Base-by-base conservation (phyloP, 1,140 invertebrate genomes). In the Drosophila suzukii region DNA sequence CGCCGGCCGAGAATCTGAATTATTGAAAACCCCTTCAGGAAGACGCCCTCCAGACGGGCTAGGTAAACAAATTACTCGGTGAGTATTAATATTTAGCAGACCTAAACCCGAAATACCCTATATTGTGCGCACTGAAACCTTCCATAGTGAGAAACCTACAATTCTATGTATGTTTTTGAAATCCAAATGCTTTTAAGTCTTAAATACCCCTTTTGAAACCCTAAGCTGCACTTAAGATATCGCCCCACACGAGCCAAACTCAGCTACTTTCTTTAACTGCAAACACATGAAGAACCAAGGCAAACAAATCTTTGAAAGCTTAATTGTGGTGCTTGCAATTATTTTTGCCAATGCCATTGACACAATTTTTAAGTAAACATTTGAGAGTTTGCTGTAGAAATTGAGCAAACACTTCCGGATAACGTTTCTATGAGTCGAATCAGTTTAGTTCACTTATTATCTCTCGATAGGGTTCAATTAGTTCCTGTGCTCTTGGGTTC, bases 221-320 rank as follows among this genome's bases (percentile, higher is more conserved):
- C 70, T 67, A 46, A 57, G 68, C 38, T 51, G 15, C 70, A 59
- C 75, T 88, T 44, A 27, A 88, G 55, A 51, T 30, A 49, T 32
- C 53, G 47, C 3, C 43, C 41, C 76, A 63, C 82, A 70, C 47
- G 78, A 44, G 75, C 39, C 51, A 34, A 27, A 88, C 79, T 88
- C 24, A 58, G 67, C 79, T 73, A 88, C 79, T 81, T 82, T 86
- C 79, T 76, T 80, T 59, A 85, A 80, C 53, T 13, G 50, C 72
- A 65, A 79, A 82, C 50, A 78, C 50, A 15, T 66, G 13, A 62
- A 43, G 15, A 50, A 66, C 12, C 17, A n/a, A 24, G 46, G 41
- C 39, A 59, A 65, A 59, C 57, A 83, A 61, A 72, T 68, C 43
- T 27, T 41, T 10, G 38, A 55, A 17, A 49, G 53, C 17, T 17